These are phyloP conservation scores for Hypotaenidia okinawae DNA, from an alignment of 2,797 vertebrate genomes.

Conservation along the genomic window DNA sequence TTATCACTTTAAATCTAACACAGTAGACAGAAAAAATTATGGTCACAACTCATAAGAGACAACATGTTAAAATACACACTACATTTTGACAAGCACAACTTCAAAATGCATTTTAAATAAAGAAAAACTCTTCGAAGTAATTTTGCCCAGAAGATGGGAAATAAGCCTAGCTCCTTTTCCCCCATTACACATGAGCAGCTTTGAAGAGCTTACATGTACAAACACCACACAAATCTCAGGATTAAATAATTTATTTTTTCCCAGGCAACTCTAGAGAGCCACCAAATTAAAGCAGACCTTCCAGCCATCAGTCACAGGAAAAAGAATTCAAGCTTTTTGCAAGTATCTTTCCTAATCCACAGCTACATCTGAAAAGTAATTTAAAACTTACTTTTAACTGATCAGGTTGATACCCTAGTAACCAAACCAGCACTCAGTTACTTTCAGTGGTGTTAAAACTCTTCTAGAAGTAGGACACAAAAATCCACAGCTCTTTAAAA, in stretches of 20 bases:
- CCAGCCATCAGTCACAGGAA: not conserved
- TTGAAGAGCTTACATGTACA: not conserved
- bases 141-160: not conserved
- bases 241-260: not conserved
- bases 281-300: not conserved
- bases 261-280: not conserved
- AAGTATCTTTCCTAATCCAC: not conserved
- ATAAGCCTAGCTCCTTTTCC: not conserved
- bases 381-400: conserved; percentile 13
- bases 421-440: not conserved
- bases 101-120: not conserved
- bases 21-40: not conserved
- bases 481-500: not conserved
- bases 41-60: not conserved
- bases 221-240: not conserved
- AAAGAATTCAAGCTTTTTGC: not conserved
- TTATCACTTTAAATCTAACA: not conserved
- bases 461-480: not conserved
- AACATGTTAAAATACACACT: not conserved
- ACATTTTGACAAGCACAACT: not conserved
- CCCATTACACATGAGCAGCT: not conserved
- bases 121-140: not conserved
- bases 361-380: not conserved
- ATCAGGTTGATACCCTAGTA: not conserved
- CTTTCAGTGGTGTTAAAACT: not conserved